Conservation (phyloP, 2,797 vertebrate genomes). For the Fundulus diaphanus region DNA sequence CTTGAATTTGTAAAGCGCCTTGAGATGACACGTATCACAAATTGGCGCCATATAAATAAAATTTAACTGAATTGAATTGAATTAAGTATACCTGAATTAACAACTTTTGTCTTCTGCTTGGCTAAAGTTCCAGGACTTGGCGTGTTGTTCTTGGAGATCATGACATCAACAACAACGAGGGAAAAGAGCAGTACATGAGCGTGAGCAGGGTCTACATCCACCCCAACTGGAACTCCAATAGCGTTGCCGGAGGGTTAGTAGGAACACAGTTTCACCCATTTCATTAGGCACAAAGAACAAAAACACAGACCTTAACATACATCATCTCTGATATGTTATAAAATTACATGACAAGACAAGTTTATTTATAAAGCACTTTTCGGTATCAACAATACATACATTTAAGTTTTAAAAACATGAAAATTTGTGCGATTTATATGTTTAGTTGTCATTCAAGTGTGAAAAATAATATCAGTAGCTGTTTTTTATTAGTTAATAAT, state of each 20-base stretch:
- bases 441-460: not conserved
- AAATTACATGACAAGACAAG: no score
- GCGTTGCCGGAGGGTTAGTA: conserved; percentile 80
- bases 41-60: no score
- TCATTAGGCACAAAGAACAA: not conserved
- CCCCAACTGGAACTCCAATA: conserved; percentile 82
- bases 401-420: not conserved
- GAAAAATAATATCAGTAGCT: not conserved
- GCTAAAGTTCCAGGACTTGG: conserved; percentile 75
- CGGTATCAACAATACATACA: no score
- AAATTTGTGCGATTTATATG: not conserved
- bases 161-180: conserved; percentile 78
- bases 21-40: no score
- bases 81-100: not conserved
- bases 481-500: not conserved
- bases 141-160: conserved; percentile 89
- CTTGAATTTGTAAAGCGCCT: no score
- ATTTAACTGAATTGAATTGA: no score
- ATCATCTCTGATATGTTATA: not conserved
- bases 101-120: not conserved
- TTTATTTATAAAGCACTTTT: no score
- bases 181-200: conserved; percentile 83
- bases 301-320: not conserved
- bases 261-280: not conserved
- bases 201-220: conserved; percentile 84